These are phyloP conservation scores for Heliconius ismenius DNA, from an alignment of 2,888 invertebrate species.

Conservation along the genomic window DNA sequence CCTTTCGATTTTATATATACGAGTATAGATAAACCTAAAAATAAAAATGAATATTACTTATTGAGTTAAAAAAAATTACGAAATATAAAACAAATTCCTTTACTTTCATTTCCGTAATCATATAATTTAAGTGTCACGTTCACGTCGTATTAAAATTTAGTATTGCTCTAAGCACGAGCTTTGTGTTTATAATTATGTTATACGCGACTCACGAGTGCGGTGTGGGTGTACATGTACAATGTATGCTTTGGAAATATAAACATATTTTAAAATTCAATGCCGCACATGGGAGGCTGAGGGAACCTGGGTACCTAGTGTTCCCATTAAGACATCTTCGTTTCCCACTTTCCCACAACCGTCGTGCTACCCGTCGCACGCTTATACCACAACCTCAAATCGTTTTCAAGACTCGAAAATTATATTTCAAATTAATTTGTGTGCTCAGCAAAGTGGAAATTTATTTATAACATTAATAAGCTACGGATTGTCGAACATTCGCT, in stretches of 20 bases:
- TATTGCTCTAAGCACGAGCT: constrained; percentile 13
- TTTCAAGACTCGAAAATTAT: constrained; percentile 1
- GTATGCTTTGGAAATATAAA: neutral
- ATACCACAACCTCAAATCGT: neutral
- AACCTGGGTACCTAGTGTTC: neutral
- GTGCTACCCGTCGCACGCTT: neutral
- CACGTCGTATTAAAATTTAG: constrained; percentile 9
- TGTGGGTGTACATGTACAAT: neutral
- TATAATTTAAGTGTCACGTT: constrained; percentile 13
- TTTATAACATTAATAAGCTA: constrained; percentile 27
- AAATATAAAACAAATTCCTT: neutral
- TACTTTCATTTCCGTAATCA: constrained; percentile 8
- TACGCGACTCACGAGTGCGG: too few species aligned
- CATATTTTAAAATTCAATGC: too few species aligned
- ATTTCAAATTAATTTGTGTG: constrained; percentile 30
- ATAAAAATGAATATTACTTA: too few species aligned
- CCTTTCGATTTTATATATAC: too few species aligned
- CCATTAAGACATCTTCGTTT: neutral
- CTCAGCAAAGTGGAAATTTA: constrained; percentile 26
- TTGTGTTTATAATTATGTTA: constrained; percentile 10
- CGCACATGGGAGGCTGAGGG: too few species aligned
- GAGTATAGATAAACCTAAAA: too few species aligned
- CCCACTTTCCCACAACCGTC: neutral
- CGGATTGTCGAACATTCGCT: neutral
- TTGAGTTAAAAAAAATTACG: neutral